phyloP scores from a whole-genome alignment of 2,113 vertebrate species.

The Cottus gobio region DNA sequence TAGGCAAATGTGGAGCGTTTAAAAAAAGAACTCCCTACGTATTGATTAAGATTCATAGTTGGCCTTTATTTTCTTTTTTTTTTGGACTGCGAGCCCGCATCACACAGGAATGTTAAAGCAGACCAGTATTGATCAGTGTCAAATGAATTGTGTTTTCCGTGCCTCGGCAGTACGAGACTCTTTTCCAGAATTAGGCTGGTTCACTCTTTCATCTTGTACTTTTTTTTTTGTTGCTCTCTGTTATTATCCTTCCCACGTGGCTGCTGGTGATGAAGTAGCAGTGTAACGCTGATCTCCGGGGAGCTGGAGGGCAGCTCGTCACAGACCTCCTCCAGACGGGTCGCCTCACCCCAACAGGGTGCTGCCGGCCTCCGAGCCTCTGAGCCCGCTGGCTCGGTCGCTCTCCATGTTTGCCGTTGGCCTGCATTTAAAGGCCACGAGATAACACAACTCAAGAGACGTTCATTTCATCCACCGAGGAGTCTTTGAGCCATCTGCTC shows the following conservation, averaged over 20 bases:
- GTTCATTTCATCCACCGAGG: neutral
- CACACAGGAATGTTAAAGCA: constrained; percentile 42
- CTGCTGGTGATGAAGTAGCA: constrained; percentile 57
- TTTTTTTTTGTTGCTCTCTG: constrained; percentile 8
- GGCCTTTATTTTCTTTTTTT: constrained; percentile 43
- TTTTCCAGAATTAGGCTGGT: constrained; percentile 19
- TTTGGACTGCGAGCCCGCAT: neutral
- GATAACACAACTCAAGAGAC: neutral
- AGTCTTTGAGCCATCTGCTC: neutral
- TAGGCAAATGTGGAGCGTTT: constrained; percentile 71
- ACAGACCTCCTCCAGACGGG: constrained; percentile 42
- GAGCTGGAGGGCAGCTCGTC: constrained; percentile 37
- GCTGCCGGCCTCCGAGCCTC: constrained; percentile 35
- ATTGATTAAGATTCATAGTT: constrained; percentile 66
- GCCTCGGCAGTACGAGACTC: neutral
- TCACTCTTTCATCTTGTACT: constrained; percentile 36
- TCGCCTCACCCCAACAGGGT: constrained; percentile 47
- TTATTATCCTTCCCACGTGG: constrained; percentile 62
- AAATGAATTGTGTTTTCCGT: constrained; percentile 24
- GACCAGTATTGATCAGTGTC: constrained; percentile 36
- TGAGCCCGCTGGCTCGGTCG: constrained; percentile 8
- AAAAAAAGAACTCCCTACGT: constrained; percentile 56
- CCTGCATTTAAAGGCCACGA: constrained; percentile 8
- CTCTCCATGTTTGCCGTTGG: constrained; percentile 1
- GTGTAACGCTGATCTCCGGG: constrained; percentile 62